Evolutionary conservation across 2,113 vertebrate genomes (phyloP), one percentile per base, ranked within the genome.

Genomic region (Zapus hudsonius): DNA sequence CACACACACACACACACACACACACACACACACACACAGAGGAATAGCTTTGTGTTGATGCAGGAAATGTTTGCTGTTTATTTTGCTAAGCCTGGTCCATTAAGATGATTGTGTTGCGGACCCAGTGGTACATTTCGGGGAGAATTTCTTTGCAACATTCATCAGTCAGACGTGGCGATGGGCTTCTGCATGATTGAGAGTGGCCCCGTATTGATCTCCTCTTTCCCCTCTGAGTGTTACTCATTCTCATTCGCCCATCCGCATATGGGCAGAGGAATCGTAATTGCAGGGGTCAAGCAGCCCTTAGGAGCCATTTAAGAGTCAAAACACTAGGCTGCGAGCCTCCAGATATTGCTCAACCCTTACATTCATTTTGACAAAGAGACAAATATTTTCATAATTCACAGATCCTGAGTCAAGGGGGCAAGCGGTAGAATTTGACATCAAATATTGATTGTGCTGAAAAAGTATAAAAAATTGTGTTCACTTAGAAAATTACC

Each of bases 261-360:
- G 44, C 36, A 12, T 66, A 89, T 93, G 74, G 81, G n/a, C n/a
- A n/a, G 29, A 88, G 94, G 78, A 85, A 88, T 91, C 69, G 89
- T 83, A 78, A 89, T 59, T 76, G 70, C 38, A 89, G 87, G 88
- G 94, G 89, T 92, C 91, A 93, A 84, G 83, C 67, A 95, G 90
- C 94, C 89, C 95, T 96, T 80, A 95, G 91, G 75, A 96, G 72
- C 79, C 74, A 92, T 82, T 88, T 88, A 93, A 93, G 78, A 95
- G 79, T 93, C 82, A 57, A 93, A 95, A 75, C 22, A 38, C 33
- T 85, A 38, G 36, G n/a, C 78, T 90, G 42, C 22, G 19, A 86
- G 61, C 72, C 82, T 93, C 61, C 27, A 16, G 57, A 29, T 94
- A 79, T 89, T 94, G 59, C 55, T 92, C 63, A 95, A 88, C 75